Base-by-base conservation (phyloP, 92 coral and sea anemone species). In the Diadumene lineata region DNA sequence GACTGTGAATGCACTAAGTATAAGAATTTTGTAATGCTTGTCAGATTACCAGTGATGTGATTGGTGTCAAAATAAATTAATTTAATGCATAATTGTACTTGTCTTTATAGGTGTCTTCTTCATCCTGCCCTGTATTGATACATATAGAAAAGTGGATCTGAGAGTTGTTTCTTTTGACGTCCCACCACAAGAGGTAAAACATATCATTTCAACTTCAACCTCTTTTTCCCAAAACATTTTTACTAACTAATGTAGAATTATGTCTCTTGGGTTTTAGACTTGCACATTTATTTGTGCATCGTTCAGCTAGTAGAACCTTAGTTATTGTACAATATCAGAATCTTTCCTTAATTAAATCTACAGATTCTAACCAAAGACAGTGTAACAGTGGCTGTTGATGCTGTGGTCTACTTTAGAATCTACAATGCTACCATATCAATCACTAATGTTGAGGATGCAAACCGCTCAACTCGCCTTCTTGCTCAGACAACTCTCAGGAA, bases 101-200 rank as follows among this genome's bases (percentile, higher is more conserved):
- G 28, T 21, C n/a, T 70, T 28, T 50, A 18, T 34, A 92, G 98
- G 98, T 10, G 57, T 93, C 81, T 93, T 93, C 75, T 90, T 93
- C 71, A 87, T 93, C 70, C 64, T 93, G 50, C 98, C 98, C 16
- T 93, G 98, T 74, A 93, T 93, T 72, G 98, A 93, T 70, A 86
- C 96, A 26, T 93, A 93, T 60, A 91, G 80, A 81, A 93, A 93
- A 56, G 98, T 93, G 43, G 98, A 93, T 67, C 82, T 84, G 50
- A 82, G 98, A 75, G 90, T 85, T 16, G 90, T 93, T 33, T 93
- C 98, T 21, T 93, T 93, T 78, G 98, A 93, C 76, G 98, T 93
- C n/a, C 98, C 98, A 43, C 98, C 98, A 60, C 98, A 93, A 79
- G 98, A 93, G 98, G 98, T 85, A 80, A 44, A 25, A n/a, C n/a